Evolutionary conservation across 2,113 vertebrate genomes (phyloP).

Genomic region (Myrmophylax atrothorax): DNA sequence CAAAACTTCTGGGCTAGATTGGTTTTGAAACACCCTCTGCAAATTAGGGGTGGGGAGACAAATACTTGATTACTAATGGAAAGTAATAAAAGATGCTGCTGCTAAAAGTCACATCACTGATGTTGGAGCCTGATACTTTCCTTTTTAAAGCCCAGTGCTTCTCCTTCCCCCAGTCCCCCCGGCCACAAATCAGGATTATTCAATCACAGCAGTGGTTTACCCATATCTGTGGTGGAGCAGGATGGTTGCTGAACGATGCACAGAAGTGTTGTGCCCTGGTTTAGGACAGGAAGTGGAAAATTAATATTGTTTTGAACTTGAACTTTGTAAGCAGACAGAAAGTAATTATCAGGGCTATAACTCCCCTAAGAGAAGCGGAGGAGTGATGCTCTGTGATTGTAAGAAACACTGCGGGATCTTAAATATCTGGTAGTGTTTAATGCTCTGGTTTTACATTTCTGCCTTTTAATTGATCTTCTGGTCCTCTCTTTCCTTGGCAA

Average conservation of each 20-base stretch:
- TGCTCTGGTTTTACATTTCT: neutral
- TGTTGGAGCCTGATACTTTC: neutral
- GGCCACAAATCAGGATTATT: neutral
- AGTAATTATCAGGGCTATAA: slow-evolving; percentile 26
- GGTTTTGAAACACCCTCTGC: neutral
- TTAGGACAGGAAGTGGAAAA: slow-evolving; percentile 53
- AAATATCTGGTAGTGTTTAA: neutral
- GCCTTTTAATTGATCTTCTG: slow-evolving; percentile 29
- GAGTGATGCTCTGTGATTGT: neutral
- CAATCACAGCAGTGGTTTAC: neutral
- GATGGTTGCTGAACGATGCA: neutral
- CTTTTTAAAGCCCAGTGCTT: neutral
- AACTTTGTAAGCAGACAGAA: slow-evolving; percentile 27
- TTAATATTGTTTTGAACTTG: slow-evolving; percentile 64
- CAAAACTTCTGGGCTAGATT: neutral
- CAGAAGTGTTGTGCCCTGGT: slow-evolving; percentile 9
- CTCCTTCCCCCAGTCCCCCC: neutral
- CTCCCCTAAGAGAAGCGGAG: neutral
- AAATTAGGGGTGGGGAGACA: neutral
- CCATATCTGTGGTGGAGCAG: neutral
- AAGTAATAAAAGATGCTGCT: neutral
- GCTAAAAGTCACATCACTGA: neutral
- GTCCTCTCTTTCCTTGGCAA: neutral
- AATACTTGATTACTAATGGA: neutral
- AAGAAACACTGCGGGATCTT: slow-evolving; percentile 5